Base-by-base conservation (phyloP, 2,888 invertebrate species). In the Colletes collaris region DNA sequence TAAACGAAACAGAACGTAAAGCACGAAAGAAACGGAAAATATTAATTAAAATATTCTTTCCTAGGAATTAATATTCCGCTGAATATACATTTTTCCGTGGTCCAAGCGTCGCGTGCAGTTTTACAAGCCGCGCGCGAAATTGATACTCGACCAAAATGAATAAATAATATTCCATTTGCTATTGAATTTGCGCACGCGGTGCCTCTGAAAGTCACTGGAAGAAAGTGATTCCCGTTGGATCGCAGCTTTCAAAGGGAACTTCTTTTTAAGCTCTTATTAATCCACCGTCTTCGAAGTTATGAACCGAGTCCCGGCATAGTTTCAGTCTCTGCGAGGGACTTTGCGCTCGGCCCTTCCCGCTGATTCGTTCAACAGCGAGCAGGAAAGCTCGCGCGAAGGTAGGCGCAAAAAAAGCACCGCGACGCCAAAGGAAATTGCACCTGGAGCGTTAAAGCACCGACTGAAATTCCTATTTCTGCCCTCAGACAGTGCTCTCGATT, bases 191-290 rank as follows among this genome's bases (percentile, higher is more conserved):
- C 11, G 11, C 4, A 3, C 3, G 13, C 11, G 16, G 37, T 55
- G 10, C 50, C 40, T 50, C 37, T 37, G 49, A 64, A 68, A 13
- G 11, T 68, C 37, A 3, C 40, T 55, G 8, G 5, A 35, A 16
- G 10, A 4, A 0, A 35, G 37, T 3, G 4, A 5, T 19, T 10
- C 37, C 58, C 19, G 11, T 63, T 56, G 35, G 16, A 6, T 49
- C 37, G 49, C 49, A 40, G 35, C 35, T 56, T 55, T 71, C 64
- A 58, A 66, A 63, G 49, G 13, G 19, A 13, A 37, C 52, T 67
- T 72, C 27, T 58, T 67, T 59, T 46, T 46, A 73, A 66, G 67
- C 44, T 53, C 66, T 73, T 73, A 73, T 73, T 73, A 73, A 73
- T 67, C 59, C 67, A 46, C 3, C 67, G 59, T 67, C 60, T 59